A percentile compares a stretch with the other conserved stretches of the same genome.
Conservation (phyloP, 2,113 vertebrate genomes). For the Felis catus region F.catus_Fca126_mat1.0 CM031428.1:39716501-39717000, state of each 20-base stretch:
- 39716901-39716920: not conserved
- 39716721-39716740: not conserved
- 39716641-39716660: not conserved
- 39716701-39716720: not conserved
- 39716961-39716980: rapidly evolving
- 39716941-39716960: not conserved
- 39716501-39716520: not conserved
- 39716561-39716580: not conserved
- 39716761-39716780: not conserved
- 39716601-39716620: too few species aligned
- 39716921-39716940: rapidly evolving
- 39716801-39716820: not conserved
- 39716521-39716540: not conserved
- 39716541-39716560: not conserved
- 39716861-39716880: not conserved
- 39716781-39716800: not conserved
- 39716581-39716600: not conserved
- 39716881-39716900: rapidly evolving
- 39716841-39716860: not conserved
- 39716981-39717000: not conserved
- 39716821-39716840: not conserved
- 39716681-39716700: not conserved
- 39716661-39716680: not conserved
- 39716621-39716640: too few species aligned
- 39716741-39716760: not conserved